Percentiles rank a stretch among this genome's conserved stretches.
Evolutionary conservation across 2,113 vertebrate genomes (phyloP).

Genomic region (Labeo catla): DNA sequence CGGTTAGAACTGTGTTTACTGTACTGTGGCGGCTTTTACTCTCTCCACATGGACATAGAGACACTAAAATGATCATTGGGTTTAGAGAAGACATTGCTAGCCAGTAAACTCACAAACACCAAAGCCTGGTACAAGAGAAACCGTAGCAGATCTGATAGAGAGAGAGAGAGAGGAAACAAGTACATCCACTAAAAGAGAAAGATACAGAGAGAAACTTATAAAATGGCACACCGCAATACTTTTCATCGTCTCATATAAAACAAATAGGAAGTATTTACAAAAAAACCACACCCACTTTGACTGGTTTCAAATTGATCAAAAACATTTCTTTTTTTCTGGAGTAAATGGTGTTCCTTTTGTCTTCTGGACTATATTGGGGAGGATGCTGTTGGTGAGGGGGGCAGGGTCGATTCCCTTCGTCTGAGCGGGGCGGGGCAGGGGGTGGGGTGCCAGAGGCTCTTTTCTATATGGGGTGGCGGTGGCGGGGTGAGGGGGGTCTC

Average conservation of each 20-base stretch:
- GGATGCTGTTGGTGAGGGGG: constrained; percentile 44
- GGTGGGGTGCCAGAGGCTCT: constrained; percentile 56
- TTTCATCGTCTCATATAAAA: constrained; percentile 77
- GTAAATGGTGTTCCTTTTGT: constrained; percentile 10
- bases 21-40: constrained; percentile 60
- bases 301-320: constrained; percentile 70
- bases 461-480: constrained; percentile 53
- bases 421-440: background rate
- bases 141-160: constrained; percentile 61
- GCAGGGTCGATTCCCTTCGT: constrained; percentile 58
- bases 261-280: constrained; percentile 83
- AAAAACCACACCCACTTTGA: constrained; percentile 71
- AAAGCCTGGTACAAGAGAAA: constrained; percentile 73
- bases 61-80: constrained; percentile 48
- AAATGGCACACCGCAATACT: constrained; percentile 82
- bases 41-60: constrained; percentile 62
- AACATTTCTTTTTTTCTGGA: constrained; percentile 63
- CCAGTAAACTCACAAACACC: constrained; percentile 79
- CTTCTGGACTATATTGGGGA: background rate
- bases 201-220: constrained; percentile 70
- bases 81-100: constrained; percentile 65
- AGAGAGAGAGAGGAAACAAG: constrained; percentile 47
- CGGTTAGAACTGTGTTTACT: constrained; percentile 62
- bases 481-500: constrained; percentile 58
- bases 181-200: constrained; percentile 74